Percentiles rank a stretch among this genome's conserved stretches.
Conservation (phyloP, 2,888 invertebrate species). For the Lepidocyrtoides sp. region DNA sequence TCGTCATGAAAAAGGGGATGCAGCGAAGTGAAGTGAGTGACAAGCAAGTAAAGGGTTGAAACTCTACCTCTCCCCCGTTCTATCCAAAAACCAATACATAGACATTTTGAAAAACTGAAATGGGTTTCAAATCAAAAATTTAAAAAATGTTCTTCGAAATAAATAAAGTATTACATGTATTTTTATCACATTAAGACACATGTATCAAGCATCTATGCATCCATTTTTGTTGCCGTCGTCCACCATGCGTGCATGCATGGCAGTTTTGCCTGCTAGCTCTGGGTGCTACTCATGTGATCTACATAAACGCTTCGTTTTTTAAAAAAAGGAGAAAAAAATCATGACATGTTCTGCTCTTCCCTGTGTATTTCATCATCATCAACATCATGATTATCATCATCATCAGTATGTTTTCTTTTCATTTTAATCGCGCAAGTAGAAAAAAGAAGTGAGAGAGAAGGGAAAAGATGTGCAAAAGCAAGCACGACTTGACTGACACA, state of each 20-base stretch:
- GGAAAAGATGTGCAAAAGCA: slow-evolving; percentile 72
- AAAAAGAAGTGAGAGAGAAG: slow-evolving; percentile 76
- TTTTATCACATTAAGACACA: slow-evolving; percentile 11
- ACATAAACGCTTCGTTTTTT: slow-evolving; percentile 11
- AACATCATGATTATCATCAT: slow-evolving; percentile 19
- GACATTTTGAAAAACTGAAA: neutral
- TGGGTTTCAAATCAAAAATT: slow-evolving; percentile 38
- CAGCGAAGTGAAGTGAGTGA: neutral
- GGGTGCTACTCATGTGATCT: neutral
- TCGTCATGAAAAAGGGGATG: neutral
- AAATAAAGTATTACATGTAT: neutral
- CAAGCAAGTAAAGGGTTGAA: slow-evolving; percentile 14
- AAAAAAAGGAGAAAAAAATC: slow-evolving; percentile 17
- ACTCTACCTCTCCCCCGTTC: neutral
- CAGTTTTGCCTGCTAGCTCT: no score
- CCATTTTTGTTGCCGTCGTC: no score
- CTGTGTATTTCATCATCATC: slow-evolving; percentile 7
- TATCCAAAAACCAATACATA: neutral
- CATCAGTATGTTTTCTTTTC: slow-evolving; percentile 50
- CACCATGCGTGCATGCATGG: neutral
- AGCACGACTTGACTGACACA: slow-evolving; percentile 82
- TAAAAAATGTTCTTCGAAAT: neutral
- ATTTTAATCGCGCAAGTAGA: slow-evolving; percentile 54
- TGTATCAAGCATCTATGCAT: neutral
- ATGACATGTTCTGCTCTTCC: slow-evolving; percentile 11